Conservation (phyloP, 2,888 invertebrate species). For the Clunio marinus region DNA sequence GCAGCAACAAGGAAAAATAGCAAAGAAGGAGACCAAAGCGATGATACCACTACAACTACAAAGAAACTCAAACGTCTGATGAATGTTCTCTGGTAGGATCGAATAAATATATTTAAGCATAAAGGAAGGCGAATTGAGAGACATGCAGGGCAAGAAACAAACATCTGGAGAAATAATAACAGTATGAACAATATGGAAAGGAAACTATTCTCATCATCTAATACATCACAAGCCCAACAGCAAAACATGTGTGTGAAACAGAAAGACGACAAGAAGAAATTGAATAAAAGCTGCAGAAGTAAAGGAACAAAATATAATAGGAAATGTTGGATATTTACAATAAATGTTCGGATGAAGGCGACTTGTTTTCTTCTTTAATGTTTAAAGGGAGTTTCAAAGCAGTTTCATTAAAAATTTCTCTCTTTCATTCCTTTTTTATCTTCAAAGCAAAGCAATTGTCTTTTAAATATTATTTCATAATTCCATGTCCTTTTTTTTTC, state of each 20-base stretch:
- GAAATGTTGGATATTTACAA: slow-evolving; percentile 33
- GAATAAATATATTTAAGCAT: neutral
- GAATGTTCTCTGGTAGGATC: neutral
- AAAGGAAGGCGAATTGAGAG: neutral
- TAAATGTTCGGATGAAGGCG: neutral
- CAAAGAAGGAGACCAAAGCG: too few relatives aligned
- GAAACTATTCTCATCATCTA: slow-evolving; percentile 32
- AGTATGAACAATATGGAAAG: slow-evolving; percentile 17
- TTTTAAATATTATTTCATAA: too few relatives aligned
- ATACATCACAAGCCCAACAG: slow-evolving; percentile 23
- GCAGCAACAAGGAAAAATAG: neutral
- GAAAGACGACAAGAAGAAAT: too few relatives aligned
- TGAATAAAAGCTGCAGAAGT: neutral
- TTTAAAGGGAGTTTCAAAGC: too few relatives aligned
- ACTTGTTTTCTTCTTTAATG: too few relatives aligned
- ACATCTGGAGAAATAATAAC: slow-evolving; percentile 19
- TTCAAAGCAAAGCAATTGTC: too few relatives aligned
- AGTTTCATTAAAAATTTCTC: too few relatives aligned
- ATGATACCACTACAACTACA: neutral
- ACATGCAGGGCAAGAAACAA: neutral
- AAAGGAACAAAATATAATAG: slow-evolving; percentile 19
- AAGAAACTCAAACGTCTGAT: too few relatives aligned
- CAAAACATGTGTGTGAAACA: slow-evolving; percentile 26
- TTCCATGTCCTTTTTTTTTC: too few relatives aligned
- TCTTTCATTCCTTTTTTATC: neutral